Evolutionary conservation across 2,888 invertebrate genomes (phyloP), one percentile per base, ranked within the genome.

Genomic region (Glomeris marginata): DNA sequence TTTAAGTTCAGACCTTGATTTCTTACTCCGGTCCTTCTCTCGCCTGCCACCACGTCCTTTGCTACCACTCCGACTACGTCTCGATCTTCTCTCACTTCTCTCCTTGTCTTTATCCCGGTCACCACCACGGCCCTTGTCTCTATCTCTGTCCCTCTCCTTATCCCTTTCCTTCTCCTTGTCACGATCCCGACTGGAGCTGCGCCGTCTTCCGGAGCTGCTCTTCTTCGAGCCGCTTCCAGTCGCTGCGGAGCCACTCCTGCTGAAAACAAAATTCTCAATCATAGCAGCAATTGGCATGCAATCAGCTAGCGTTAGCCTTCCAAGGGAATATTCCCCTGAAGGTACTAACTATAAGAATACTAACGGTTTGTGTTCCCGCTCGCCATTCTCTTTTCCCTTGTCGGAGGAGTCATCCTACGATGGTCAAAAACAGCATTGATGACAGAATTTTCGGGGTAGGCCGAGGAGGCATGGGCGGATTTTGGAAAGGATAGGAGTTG

Each of bases 151-250:
- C 28, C 28, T 28, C 51, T 41, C 36, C 55, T 44, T 47, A 50
- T 15, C 21, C 48, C 40, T 36, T 52, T 44, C 50, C 15, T 18
- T 49, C 49, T 41, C 43, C 11, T 28, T 28, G 40, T 35, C 54
- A 28, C 53, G 40, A 28, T 57, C 57, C 4, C 59, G 54, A 22
- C 75, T 73, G 46, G 74, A 72, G 47, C 70, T 64, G 13, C 63
- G 55, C 54, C 61, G 58, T n/a, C 67, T 68, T 61, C 64, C 21
- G 38, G 21, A 41, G 13, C 21, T 41, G 18, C 22, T 20, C 21
- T 20, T 41, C 20, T 22, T 41, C 22, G 41, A 41, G 20, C 41
- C 10, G 22, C 22, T 22, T 13, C 41, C 21, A 5, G 28, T 28
- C 4, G 28, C 8, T 28, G 28, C 8, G 28, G n/a, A n/a, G n/a